phyloP scores from a whole-genome alignment of 2,113 vertebrate genomes.

The Polypterus bichir region DNA sequence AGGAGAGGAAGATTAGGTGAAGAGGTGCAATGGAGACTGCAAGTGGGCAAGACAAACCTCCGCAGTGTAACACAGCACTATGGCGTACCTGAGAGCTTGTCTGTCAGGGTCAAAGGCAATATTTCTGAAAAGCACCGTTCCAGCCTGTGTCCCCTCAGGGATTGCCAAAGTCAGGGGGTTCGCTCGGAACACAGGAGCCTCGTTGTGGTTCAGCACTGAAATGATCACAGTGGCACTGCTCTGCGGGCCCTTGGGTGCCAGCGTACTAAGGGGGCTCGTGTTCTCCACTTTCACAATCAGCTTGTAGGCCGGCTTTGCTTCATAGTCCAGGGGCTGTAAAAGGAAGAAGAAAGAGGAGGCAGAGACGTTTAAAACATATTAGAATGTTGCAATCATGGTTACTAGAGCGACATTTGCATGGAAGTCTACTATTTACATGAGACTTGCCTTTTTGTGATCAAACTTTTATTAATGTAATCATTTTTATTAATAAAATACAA shows the following conservation, averaged over 20 bases:
- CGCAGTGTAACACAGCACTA: rapidly evolving
- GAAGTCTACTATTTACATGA: too few relatives aligned
- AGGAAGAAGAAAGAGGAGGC: slow-evolving; percentile 3
- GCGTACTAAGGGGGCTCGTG: slow-evolving; percentile 43
- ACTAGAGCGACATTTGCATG: too few relatives aligned
- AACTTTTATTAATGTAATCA: too few relatives aligned
- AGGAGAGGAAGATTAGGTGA: too few relatives aligned
- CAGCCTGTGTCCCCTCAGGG: slow-evolving; percentile 56
- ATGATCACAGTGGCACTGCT: slow-evolving; percentile 58
- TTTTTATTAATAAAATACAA: too few relatives aligned
- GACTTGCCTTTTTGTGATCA: too few relatives aligned
- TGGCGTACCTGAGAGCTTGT: slow-evolving; percentile 52
- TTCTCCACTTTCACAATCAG: slow-evolving; percentile 66
- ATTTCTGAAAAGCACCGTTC: slow-evolving; percentile 54
- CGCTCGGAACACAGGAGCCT: slow-evolving; percentile 64
- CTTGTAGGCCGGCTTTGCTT: slow-evolving; percentile 39
- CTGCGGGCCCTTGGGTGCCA: slow-evolving; percentile 31
- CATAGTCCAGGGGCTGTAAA: slow-evolving; percentile 76
- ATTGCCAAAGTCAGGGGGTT: slow-evolving; percentile 64
- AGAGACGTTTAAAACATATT: background rate
- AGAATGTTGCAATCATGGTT: too few relatives aligned
- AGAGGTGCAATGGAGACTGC: too few relatives aligned
- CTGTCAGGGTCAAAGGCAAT: slow-evolving; percentile 72
- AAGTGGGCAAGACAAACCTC: too few relatives aligned
- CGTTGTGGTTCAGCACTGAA: slow-evolving; percentile 66